phyloP scores from a whole-genome alignment of 2,797 vertebrate species.

The Aselliscus stoliczkanus region DNA sequence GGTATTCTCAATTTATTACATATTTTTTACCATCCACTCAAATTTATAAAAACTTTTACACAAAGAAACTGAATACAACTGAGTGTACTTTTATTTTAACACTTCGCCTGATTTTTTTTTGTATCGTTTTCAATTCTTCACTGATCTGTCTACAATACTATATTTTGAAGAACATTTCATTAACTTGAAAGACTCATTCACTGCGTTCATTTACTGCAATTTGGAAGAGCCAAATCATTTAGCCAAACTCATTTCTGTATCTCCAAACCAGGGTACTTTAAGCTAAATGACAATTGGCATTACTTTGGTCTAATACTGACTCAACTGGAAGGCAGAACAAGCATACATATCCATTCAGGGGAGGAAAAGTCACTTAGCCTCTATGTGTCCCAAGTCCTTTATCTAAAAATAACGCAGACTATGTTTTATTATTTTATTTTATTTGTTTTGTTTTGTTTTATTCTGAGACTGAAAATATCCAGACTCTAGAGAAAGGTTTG shows the following conservation, averaged over 20 bases:
- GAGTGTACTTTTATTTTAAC: neutral
- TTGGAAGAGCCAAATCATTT: conserved; percentile 18
- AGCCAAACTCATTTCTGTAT: neutral
- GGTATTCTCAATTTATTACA: neutral
- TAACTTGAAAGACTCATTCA: conserved; percentile 3
- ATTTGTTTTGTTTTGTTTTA: neutral
- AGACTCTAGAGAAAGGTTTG: neutral
- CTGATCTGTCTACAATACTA: neutral
- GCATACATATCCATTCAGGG: neutral
- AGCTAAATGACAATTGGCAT: neutral
- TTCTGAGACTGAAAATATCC: neutral
- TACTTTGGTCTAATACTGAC: neutral
- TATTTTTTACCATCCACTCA: neutral
- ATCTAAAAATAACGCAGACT: neutral
- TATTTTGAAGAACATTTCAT: neutral
- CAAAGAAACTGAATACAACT: neutral
- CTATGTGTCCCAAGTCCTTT: neutral
- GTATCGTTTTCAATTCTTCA: neutral
- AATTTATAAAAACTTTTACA: neutral
- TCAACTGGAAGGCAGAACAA: neutral
- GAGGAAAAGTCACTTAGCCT: neutral
- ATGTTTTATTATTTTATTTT: neutral
- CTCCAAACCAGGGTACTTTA: neutral
- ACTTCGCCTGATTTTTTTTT: neutral
- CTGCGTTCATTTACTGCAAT: neutral